Evolutionary conservation across 2,797 vertebrate species (phyloP).

Genomic region (Lacerta viridis): DNA sequence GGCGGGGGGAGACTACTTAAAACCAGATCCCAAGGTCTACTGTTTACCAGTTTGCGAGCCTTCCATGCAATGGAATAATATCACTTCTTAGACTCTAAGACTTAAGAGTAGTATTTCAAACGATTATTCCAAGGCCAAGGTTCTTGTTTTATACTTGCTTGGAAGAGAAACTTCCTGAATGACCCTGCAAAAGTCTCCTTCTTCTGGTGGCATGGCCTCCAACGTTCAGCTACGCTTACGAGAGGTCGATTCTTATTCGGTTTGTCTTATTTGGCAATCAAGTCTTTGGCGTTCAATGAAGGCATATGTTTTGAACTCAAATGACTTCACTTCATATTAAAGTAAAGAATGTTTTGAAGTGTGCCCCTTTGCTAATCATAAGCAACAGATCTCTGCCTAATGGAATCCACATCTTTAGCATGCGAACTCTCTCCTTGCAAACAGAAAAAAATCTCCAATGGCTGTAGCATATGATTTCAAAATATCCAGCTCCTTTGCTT

Average conservation of each 20-base stretch:
- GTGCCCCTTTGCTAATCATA: constrained; percentile 81
- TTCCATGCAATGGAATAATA: constrained; percentile 26
- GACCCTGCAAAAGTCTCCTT: constrained; percentile 46
- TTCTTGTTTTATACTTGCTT: constrained; percentile 16
- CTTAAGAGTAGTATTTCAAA: background rate
- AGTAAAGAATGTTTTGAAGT: constrained; percentile 81
- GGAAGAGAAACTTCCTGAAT: constrained; percentile 44
- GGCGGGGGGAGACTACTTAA: background rate
- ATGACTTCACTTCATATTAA: constrained; percentile 81
- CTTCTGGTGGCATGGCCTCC: constrained; percentile 38
- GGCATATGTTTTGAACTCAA: constrained; percentile 83
- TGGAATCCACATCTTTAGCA: constrained; percentile 72
- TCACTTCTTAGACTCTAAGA: background rate
- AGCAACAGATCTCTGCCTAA: constrained; percentile 77
- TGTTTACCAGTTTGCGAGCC: constrained; percentile 28
- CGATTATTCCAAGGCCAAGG: background rate
- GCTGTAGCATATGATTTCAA: constrained; percentile 69
- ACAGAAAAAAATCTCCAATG: constrained; percentile 69
- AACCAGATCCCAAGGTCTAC: background rate
- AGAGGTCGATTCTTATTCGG: constrained; percentile 68
- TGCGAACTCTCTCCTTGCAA: constrained; percentile 67
- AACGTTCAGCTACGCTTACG: constrained; percentile 58
- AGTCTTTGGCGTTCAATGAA: constrained; percentile 71
- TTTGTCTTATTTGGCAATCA: constrained; percentile 75
- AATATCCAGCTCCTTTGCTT: constrained; percentile 40